Evolutionary conservation across 1,140 invertebrate species (phyloP).

Genomic region (Anthonomus grandis): DNA sequence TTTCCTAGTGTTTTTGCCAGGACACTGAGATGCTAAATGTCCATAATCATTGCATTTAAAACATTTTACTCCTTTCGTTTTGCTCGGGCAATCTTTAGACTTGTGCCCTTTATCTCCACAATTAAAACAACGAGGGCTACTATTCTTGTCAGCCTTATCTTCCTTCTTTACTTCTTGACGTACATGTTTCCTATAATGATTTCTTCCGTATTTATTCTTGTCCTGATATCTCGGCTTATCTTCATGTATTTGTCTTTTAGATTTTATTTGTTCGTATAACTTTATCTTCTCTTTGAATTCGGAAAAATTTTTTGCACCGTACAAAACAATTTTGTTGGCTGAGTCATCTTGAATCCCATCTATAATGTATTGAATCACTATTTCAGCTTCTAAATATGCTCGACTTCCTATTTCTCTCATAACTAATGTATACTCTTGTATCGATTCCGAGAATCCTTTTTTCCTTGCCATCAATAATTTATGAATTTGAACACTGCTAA

Average conservation of each 20-base stretch:
- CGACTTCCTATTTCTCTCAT: slow-evolving; percentile 39
- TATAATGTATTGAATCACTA: slow-evolving; percentile 39
- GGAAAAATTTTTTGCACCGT: slow-evolving; percentile 19
- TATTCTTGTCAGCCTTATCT: background rate
- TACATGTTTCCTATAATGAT: background rate
- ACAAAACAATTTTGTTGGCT: slow-evolving; percentile 21
- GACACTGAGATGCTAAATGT: slow-evolving; percentile 3
- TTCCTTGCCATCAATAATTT: slow-evolving; percentile 6
- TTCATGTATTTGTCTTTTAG: background rate
- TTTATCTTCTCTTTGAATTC: slow-evolving; percentile 30
- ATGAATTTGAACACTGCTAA: slow-evolving; percentile 10
- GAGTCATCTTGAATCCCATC: slow-evolving; percentile 30
- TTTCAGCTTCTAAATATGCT: slow-evolving; percentile 26
- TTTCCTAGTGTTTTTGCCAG: background rate
- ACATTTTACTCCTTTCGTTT: slow-evolving; percentile 13
- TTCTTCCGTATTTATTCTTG: background rate
- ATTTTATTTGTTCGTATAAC: slow-evolving; percentile 13
- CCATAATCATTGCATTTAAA: slow-evolving; percentile 16
- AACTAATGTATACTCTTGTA: slow-evolving; percentile 32
- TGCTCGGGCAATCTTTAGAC: slow-evolving; percentile 6
- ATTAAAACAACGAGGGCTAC: slow-evolving; percentile 17
- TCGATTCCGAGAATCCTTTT: background rate
- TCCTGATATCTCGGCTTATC: background rate
- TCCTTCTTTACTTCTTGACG: background rate
- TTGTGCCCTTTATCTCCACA: slow-evolving; percentile 13